A percentile compares a stretch with the other conserved stretches of the same genome.
Evolutionary conservation across 2,113 vertebrate genomes (phyloP).

Genomic region (Clinocottus analis): DNA sequence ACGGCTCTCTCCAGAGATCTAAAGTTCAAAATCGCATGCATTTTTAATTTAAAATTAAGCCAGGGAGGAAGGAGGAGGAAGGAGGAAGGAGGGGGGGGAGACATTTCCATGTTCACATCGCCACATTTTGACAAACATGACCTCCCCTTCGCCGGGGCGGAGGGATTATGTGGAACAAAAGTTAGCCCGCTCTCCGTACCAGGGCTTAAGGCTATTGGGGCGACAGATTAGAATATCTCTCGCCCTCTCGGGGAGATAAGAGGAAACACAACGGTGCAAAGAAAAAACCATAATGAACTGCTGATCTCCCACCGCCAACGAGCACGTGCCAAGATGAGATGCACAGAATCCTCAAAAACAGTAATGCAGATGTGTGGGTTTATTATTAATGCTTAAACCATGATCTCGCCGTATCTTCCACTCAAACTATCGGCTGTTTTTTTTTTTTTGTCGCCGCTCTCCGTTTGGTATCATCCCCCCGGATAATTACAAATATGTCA

Average conservation of each 20-base stretch:
- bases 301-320: constrained; percentile 64
- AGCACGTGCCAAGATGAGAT: constrained; percentile 48
- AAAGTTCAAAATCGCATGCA: constrained; percentile 77
- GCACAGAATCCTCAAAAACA: constrained; percentile 65
- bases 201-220: constrained; percentile 76
- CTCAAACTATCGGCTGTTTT: constrained; percentile 36
- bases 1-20: constrained; percentile 75
- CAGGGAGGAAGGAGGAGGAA: constrained; percentile 27
- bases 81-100: background rate
- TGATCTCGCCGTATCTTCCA: too few species aligned
- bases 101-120: constrained; percentile 62
- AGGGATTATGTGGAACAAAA: constrained; percentile 84
- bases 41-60: constrained; percentile 85
- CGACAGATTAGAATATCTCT: constrained; percentile 80
- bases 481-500: constrained; percentile 74
- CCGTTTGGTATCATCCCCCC: constrained; percentile 57
- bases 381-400: constrained; percentile 43
- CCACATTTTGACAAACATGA: constrained; percentile 82
- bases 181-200: constrained; percentile 74
- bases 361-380: constrained; percentile 58
- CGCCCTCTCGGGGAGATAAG: constrained; percentile 76
- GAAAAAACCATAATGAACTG: too few species aligned
- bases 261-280: too few species aligned
- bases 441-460: constrained; percentile 40
- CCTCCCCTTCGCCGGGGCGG: constrained; percentile 76